Base-by-base conservation (phyloP, 1,140 invertebrate genomes). In the Zophobas atratus region DNA sequence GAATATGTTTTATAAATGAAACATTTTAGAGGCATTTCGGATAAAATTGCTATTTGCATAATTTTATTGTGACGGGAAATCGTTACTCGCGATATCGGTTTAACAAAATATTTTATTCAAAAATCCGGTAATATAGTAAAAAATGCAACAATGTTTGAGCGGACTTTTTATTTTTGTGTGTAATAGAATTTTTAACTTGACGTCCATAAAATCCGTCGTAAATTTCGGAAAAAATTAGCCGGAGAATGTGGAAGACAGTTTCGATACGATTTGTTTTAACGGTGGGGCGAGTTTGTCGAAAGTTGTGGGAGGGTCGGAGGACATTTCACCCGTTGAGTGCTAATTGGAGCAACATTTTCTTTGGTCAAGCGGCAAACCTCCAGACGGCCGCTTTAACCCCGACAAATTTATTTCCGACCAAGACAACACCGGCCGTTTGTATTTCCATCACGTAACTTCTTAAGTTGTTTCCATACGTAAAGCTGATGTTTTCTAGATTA, bases 1-100 rank as follows among this genome's bases (percentile, higher is more conserved):
- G 78, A 78, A 80, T 82, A 83, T 81, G 82, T 83, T 82, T 83
- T 83, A 77, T 81, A 83, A 83, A 83, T 83, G 82, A 83, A 83
- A 82, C 82, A 82, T 82, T 83, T 83, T 80, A 78, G 70, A 78
- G 81, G 78, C 60, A 81, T 82, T 82, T 80, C 79, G 82, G 78
- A 82, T 83, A 83, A 82, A 82, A 83, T 80, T 76, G 60, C 78
- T 77, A 83, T 83, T 83, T 83, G 77, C 82, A 83, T 83, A 83
- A 83, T 82, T 83, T 83, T 83, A 82, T 83, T 81, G 81, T 80
- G 71, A 77, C 75, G 75, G 78, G 78, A 82, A 81, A 77, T 79
- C 57, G 73, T 79, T 80, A 71, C 73, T 48, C 79, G 70, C 36
- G 55, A 48, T 67, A 41, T 70, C 48, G 53, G 51, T 75, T 56